These are phyloP conservation scores for Pipistrellus kuhlii DNA, from an alignment of 2,797 vertebrate genomes.

Conservation along the genomic window DNA sequence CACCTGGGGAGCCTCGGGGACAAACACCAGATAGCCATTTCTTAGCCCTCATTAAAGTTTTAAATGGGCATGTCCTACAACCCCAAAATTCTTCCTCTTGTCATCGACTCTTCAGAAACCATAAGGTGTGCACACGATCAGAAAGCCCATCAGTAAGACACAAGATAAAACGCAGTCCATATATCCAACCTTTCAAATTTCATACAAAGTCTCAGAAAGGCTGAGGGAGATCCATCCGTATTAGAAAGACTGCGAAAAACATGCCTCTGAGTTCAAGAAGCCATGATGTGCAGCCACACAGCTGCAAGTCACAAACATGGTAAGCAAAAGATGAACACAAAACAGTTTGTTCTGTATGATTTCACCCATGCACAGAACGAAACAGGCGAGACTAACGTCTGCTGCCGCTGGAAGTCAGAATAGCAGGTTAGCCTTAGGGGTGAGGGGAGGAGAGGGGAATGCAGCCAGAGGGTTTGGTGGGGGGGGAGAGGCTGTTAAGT, in stretches of 20 bases:
- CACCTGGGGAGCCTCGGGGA: background rate
- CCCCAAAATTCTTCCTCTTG: background rate
- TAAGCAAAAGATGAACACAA: background rate
- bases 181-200: background rate
- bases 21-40: background rate
- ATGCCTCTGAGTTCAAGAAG: slow-evolving; percentile 10
- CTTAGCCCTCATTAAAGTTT: background rate
- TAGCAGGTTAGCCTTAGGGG: background rate
- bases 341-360: background rate
- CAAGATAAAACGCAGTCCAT: background rate
- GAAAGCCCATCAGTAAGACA: background rate
- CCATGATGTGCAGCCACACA: background rate
- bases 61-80: background rate
- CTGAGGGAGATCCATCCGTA: background rate
- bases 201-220: background rate
- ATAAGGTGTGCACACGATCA: background rate
- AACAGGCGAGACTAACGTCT: background rate
- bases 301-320: background rate
- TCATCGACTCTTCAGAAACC: background rate
- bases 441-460: background rate
- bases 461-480: background rate
- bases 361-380: background rate
- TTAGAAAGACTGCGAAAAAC: background rate
- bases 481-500: background rate
- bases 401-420: background rate